Percentiles rank a stretch among this genome's conserved stretches.
Evolutionary conservation across 2,888 invertebrate genomes (phyloP).

Genomic region (Hydrotaea diabolus): DNA sequence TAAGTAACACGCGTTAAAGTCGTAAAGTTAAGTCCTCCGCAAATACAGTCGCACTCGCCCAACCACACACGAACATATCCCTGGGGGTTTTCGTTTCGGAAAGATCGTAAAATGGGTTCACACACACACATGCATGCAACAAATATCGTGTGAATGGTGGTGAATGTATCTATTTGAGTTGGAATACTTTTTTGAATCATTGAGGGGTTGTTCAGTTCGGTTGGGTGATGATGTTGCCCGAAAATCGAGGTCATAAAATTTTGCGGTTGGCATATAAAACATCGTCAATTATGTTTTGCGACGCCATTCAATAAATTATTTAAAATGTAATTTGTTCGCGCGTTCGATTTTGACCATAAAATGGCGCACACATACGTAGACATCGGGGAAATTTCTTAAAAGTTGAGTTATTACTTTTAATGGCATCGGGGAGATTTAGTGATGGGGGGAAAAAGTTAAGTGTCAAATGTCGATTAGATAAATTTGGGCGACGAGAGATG

Average conservation of each 20-base stretch:
- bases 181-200: not conserved
- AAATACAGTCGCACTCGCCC: not conserved
- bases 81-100: not conserved
- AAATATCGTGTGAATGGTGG: not conserved
- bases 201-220: not conserved
- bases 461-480: conserved; percentile 10
- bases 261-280: conserved; percentile 49
- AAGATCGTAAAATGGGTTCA: not conserved
- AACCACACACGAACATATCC: not conserved
- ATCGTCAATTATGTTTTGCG: conserved; percentile 47
- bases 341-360: conserved; percentile 25
- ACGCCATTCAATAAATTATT: conserved; percentile 28
- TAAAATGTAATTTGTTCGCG: conserved; percentile 7
- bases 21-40: conserved; percentile 57
- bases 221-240: not conserved
- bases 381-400: not conserved
- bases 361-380: not conserved
- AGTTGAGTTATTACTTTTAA: conserved; percentile 30
- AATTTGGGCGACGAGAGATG: not conserved
- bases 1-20: conserved; percentile 55
- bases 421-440: not conserved
- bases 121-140: not conserved
- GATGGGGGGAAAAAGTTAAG: not conserved
- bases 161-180: conserved; percentile 13
- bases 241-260: conserved; percentile 46